A percentile compares a stretch with the other conserved stretches of the same genome.
Evolutionary conservation across 2,113 vertebrate species (phyloP).

Genomic region (Barbus barbus): DNA sequence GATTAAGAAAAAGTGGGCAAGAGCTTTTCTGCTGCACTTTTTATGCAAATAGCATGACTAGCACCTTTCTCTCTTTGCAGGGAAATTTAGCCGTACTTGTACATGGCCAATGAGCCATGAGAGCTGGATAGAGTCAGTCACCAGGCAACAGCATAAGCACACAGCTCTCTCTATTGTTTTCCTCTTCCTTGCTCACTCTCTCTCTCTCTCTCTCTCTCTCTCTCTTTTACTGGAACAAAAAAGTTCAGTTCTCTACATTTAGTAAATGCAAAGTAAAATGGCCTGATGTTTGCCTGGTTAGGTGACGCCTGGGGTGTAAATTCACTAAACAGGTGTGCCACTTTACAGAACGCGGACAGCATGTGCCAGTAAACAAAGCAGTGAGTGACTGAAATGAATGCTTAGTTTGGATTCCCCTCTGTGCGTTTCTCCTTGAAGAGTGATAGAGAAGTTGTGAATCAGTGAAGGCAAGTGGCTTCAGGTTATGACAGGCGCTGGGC

Average conservation of each 20-base stretch:
- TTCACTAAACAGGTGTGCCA: not conserved
- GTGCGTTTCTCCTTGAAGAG: constrained; percentile 68
- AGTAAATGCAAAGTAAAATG: not conserved
- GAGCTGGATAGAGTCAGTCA: constrained; percentile 49
- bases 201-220: constrained; percentile 3
- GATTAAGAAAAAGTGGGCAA: not conserved
- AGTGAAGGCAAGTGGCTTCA: constrained; percentile 58
- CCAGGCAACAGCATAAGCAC: constrained; percentile 72
- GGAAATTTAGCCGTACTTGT: constrained; percentile 23
- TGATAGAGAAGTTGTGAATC: constrained; percentile 71
- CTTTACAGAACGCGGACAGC: not conserved
- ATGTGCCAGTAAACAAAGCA: not conserved
- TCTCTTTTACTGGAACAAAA: constrained; percentile 43
- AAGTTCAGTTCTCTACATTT: not conserved
- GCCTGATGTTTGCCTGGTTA: not conserved
- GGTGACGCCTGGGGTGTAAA: not conserved
- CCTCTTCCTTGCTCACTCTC: constrained; percentile 26
- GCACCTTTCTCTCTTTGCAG: not conserved
- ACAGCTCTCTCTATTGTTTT: constrained; percentile 36
- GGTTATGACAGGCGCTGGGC: constrained; percentile 31
- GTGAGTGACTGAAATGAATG: not conserved
- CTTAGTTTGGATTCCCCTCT: constrained; percentile 53
- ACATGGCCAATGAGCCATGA: constrained; percentile 46
- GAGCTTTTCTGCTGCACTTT: constrained; percentile 27
- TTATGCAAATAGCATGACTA: constrained; percentile 40